Percentiles rank a stretch among this genome's conserved stretches.
Conservation (phyloP, 2,888 invertebrate genomes). For the Melinaea menophilus region DNA sequence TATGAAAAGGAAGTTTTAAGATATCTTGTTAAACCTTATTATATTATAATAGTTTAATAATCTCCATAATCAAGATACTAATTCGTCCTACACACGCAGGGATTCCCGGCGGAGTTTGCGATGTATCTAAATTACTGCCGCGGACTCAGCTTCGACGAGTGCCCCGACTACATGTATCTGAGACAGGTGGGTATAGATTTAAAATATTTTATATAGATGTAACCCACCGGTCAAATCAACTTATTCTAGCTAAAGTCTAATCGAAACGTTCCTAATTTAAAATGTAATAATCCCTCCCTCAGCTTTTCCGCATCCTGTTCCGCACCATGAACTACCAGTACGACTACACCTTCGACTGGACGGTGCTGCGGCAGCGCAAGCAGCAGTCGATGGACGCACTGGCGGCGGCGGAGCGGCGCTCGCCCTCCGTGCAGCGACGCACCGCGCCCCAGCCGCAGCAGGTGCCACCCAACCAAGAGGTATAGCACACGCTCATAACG, state of each 20-base stretch:
- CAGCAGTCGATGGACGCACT: constrained; percentile 62
- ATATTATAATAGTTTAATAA: background rate
- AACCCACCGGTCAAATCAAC: too few relatives aligned
- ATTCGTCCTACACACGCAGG: constrained; percentile 70
- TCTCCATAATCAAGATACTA: too few relatives aligned
- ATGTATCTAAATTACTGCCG: constrained; percentile 99
- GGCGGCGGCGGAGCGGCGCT: constrained; percentile 64
- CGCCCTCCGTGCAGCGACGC: constrained; percentile 69
- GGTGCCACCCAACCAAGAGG: constrained; percentile 69
- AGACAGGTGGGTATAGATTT: constrained; percentile 82
- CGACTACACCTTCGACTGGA: constrained; percentile 99
- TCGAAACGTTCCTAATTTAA: too few relatives aligned
- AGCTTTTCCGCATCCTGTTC: constrained; percentile 97
- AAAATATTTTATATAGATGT: constrained; percentile 6
- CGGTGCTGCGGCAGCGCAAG: constrained; percentile 96
- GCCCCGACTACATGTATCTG: constrained; percentile 99
- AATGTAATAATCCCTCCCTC: constrained; percentile 19
- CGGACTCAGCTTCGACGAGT: constrained; percentile 98
- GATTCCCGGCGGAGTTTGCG: constrained; percentile 99
- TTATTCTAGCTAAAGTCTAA: background rate
- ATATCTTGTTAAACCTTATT: background rate
- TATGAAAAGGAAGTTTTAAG: background rate
- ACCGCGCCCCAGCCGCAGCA: constrained; percentile 61
- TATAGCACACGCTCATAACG: constrained; percentile 24
- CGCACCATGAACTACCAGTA: constrained; percentile 99